These are phyloP conservation scores for Callionymus lyra DNA, from an alignment of 2,113 vertebrate species.

Conservation along the genomic window DNA sequence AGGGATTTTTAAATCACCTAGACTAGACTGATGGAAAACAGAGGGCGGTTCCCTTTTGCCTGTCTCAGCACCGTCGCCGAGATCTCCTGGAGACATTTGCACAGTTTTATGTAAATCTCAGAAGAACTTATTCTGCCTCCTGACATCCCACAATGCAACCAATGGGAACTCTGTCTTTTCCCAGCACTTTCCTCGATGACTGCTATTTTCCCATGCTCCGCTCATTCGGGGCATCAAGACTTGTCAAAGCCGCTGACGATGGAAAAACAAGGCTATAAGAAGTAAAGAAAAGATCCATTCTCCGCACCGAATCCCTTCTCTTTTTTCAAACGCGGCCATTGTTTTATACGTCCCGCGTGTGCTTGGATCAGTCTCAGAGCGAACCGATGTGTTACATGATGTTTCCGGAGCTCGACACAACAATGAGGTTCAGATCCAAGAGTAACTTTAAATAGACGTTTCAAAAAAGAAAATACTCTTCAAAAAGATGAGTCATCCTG, in stretches of 20 bases:
- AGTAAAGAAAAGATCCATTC: conserved; percentile 14
- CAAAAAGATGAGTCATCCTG: no score
- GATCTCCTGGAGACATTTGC: conserved; percentile 24
- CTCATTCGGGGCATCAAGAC: conserved; percentile 45
- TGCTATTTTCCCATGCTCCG: conserved; percentile 55
- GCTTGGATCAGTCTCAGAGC: conserved; percentile 2
- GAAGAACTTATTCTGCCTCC: conserved; percentile 29
- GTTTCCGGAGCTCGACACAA: conserved; percentile 40
- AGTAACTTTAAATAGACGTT: no score
- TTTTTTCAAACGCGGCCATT: conserved; percentile 13
- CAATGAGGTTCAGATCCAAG: conserved; percentile 19
- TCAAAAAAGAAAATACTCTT: no score
- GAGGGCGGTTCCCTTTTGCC: conserved; percentile 3
- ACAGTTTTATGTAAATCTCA: conserved; percentile 38
- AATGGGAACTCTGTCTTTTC: conserved; percentile 49
- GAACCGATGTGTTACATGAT: conserved; percentile 22
- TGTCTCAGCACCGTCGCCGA: no score
- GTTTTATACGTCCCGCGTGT: conserved; percentile 5
- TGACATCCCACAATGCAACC: conserved; percentile 46
- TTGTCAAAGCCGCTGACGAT: conserved; percentile 36
- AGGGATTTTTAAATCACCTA: conserved; percentile 37
- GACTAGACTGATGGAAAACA: conserved; percentile 10
- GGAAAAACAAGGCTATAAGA: conserved; percentile 23
- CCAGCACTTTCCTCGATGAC: conserved; percentile 48
- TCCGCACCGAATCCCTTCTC: neutral